Conservation (phyloP, 2,113 vertebrate genomes). For the Empidonax alnorum region DNA sequence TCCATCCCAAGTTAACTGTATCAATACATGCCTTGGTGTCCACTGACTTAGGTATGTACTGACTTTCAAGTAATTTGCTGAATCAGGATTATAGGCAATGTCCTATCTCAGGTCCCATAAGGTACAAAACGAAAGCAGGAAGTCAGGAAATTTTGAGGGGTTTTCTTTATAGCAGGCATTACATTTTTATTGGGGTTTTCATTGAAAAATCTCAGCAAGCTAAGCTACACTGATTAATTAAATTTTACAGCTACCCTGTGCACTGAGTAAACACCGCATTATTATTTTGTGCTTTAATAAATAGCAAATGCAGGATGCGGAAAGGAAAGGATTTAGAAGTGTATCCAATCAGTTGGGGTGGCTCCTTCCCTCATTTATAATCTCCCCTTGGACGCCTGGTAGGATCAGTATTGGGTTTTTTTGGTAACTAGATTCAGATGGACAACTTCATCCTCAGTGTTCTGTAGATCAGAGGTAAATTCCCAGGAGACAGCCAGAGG, state of each 20-base stretch:
- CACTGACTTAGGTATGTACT: background rate
- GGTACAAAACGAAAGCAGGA: conserved; percentile 6
- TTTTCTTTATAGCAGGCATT: conserved; percentile 24
- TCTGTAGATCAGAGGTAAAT: background rate
- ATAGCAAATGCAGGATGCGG: background rate
- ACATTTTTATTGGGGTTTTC: conserved; percentile 35
- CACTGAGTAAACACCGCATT: background rate
- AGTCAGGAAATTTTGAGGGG: conserved; percentile 6
- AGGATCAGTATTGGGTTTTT: background rate
- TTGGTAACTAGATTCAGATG: conserved; percentile 42
- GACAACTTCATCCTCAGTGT: background rate
- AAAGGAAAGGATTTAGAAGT: conserved; percentile 37
- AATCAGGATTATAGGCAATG: background rate
- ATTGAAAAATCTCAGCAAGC: conserved; percentile 44
- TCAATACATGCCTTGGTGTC: background rate
- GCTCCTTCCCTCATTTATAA: conserved; percentile 42
- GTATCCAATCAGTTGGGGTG: background rate
- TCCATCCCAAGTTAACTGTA: background rate
- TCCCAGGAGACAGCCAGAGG: background rate
- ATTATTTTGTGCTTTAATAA: conserved; percentile 52
- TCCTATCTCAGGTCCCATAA: background rate
- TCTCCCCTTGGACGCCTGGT: background rate
- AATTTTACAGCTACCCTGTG: conserved; percentile 44
- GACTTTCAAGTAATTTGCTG: background rate
- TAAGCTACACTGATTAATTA: conserved; percentile 52